These are phyloP conservation scores for Catamblyrhynchus diadema DNA, from an alignment of 2,797 vertebrate genomes.

Conservation along the genomic window DNA sequence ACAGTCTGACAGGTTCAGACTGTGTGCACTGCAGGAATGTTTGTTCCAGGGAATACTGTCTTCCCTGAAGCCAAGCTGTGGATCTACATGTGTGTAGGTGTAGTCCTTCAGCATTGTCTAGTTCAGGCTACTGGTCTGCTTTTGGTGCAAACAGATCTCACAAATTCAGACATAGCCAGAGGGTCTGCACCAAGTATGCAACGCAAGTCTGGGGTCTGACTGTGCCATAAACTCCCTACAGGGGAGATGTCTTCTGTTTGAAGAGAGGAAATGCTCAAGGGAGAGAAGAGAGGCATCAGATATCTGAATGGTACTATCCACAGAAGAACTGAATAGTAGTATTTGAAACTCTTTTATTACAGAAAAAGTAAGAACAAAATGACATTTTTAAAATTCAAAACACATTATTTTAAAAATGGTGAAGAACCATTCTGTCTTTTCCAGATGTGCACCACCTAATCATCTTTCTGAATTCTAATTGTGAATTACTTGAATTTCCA, in stretches of 20 bases:
- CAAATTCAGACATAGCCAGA: neutral
- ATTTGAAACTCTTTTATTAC: neutral
- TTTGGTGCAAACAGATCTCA: neutral
- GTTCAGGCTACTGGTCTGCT: neutral
- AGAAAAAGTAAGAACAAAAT: neutral
- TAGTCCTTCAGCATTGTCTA: neutral
- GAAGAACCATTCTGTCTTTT: neutral
- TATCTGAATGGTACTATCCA: neutral
- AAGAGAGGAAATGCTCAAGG: neutral
- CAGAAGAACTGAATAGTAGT: neutral
- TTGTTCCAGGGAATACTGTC: neutral
- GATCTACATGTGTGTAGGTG: neutral
- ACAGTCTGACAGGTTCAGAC: neutral
- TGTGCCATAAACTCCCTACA: neutral
- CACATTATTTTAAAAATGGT: accelerated
- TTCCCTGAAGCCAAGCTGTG: neutral
- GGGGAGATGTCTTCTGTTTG: neutral
- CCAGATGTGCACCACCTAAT: neutral
- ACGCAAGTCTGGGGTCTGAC: neutral
- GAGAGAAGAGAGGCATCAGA: neutral
- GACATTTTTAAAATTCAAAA: neutral
- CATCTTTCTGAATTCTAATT: neutral
- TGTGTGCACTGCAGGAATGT: neutral
- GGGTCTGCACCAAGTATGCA: accelerated
- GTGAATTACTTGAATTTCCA: neutral